Conservation (phyloP, 2,113 vertebrate species). For the Brachypodius melanocephalos region DNA sequence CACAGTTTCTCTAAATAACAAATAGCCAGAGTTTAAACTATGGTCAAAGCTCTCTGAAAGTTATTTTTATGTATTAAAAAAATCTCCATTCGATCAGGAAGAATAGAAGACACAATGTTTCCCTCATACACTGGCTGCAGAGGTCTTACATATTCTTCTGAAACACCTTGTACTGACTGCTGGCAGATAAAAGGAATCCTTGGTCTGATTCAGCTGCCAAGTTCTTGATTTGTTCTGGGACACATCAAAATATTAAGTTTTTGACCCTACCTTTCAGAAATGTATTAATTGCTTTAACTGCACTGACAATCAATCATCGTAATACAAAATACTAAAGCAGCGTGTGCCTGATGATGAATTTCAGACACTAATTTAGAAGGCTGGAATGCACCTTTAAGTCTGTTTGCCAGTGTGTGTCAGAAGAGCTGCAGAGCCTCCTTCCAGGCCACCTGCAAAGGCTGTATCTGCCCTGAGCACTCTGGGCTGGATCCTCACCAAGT, state of each 20-base stretch:
- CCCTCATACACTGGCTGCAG: neutral
- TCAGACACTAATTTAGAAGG: neutral
- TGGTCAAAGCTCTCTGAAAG: neutral
- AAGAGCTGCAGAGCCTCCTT: neutral
- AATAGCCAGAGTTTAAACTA: neutral
- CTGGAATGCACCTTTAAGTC: neutral
- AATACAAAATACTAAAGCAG: neutral
- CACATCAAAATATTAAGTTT: neutral
- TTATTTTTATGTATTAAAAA: neutral
- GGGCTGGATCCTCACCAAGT: neutral
- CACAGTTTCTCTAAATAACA: neutral
- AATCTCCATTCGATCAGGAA: neutral
- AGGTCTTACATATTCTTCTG: neutral
- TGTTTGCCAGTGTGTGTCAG: neutral
- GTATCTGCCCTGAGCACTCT: neutral
- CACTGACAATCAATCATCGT: neutral
- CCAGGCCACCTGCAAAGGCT: neutral
- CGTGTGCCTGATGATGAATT: neutral
- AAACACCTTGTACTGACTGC: neutral
- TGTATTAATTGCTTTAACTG: neutral
- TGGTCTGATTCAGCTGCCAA: neutral
- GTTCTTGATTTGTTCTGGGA: neutral
- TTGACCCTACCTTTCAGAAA: neutral
- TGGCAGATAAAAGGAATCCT: neutral
- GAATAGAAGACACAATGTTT: neutral